Evolutionary conservation across 1,140 invertebrate genomes (phyloP).

Genomic region (Maniola jurtina): DNA sequence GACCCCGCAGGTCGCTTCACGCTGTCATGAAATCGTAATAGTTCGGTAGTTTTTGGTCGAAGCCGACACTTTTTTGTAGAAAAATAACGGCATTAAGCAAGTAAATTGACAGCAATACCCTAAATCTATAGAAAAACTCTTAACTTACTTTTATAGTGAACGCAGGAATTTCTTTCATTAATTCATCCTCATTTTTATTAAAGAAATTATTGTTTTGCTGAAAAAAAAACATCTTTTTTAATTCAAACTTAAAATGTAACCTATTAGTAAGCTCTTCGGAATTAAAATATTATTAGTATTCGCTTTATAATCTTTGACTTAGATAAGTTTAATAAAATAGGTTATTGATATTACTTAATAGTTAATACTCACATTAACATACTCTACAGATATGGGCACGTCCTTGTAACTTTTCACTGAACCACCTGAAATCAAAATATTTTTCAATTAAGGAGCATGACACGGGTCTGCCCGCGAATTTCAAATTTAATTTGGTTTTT

Average conservation of each 20-base stretch:
- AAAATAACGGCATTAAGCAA: no score
- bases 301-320: background rate
- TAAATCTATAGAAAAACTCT: background rate
- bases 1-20: no score
- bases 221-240: conserved; percentile 12
- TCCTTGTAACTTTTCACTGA: conserved; percentile 40
- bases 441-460: no score
- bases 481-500: no score
- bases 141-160: conserved; percentile 25
- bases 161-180: conserved; percentile 18
- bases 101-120: no score
- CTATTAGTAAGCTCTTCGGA: background rate
- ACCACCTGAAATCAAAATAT: conserved; percentile 31
- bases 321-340: background rate
- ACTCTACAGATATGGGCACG: conserved; percentile 36
- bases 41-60: no score
- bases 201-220: conserved; percentile 24
- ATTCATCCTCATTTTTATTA: conserved; percentile 7
- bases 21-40: background rate
- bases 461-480: no score
- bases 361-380: conserved; percentile 36
- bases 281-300: background rate
- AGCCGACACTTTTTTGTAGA: no score
- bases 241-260: background rate
- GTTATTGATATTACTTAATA: no score